Percentiles rank a stretch among this genome's conserved stretches.
phyloP scores from a whole-genome alignment of 1,140 invertebrate species.

The Leptopilina boulardi region DNA sequence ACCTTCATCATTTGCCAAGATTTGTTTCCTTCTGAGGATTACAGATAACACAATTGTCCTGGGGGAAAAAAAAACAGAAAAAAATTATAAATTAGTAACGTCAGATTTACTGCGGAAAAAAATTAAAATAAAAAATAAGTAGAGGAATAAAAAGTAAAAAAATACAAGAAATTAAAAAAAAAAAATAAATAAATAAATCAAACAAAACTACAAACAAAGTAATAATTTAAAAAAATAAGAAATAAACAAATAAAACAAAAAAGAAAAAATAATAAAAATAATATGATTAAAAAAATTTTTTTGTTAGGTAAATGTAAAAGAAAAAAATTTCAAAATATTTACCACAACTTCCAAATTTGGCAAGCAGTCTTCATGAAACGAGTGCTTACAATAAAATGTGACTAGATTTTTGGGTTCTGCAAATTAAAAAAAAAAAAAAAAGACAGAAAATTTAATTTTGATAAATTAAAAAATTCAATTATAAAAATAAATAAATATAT shows the following conservation, averaged over 20 bases:
- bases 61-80: constrained; percentile 54
- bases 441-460: constrained; percentile 52
- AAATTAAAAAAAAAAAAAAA: constrained; percentile 63
- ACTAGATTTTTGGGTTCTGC: constrained; percentile 83
- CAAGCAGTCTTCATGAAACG: constrained; percentile 92
- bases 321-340: constrained; percentile 38
- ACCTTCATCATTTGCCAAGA: constrained; percentile 64
- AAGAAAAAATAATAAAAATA: too few relatives aligned
- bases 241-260: too few relatives aligned
- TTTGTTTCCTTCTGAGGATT: constrained; percentile 74
- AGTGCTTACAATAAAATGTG: constrained; percentile 93
- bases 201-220: too few relatives aligned
- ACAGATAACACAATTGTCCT: constrained; percentile 79
- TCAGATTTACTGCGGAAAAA: constrained; percentile 10
- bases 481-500: constrained; percentile 36
- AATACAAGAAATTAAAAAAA: too few relatives aligned
- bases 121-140: constrained; percentile 41
- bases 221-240: too few relatives aligned
- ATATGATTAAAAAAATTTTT: too few relatives aligned
- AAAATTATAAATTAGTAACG: constrained; percentile 34
- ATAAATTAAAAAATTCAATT: constrained; percentile 20
- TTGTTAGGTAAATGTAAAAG: too few relatives aligned
- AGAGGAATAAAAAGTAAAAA: too few relatives aligned
- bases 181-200: too few relatives aligned
- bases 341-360: constrained; percentile 73